Evolutionary conservation across 2,888 invertebrate genomes (phyloP).

Genomic region (Rhimphoctona megacephalus): DNA sequence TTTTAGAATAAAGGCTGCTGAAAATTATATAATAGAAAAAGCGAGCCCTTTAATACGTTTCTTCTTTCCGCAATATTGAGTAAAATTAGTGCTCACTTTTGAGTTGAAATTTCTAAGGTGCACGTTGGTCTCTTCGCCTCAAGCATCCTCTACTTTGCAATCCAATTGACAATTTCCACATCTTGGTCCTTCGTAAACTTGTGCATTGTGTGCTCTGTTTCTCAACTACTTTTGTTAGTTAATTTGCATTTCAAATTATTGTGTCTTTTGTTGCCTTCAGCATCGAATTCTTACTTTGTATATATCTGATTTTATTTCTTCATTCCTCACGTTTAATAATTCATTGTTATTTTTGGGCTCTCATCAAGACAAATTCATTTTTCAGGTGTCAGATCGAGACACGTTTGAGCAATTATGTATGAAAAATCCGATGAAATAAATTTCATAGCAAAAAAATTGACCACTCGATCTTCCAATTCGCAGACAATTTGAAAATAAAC

Average conservation of each 20-base stretch:
- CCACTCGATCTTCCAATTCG: neutral
- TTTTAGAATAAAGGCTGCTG: neutral
- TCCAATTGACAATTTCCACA: conserved; percentile 13
- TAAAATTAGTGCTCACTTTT: neutral
- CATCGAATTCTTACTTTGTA: neutral
- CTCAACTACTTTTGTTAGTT: neutral
- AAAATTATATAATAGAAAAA: neutral
- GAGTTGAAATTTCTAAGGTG: neutral
- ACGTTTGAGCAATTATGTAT: too few species aligned
- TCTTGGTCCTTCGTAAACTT: neutral
- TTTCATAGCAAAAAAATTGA: neutral
- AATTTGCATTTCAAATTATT: neutral
- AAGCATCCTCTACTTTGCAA: conserved; percentile 5
- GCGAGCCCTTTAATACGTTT: neutral
- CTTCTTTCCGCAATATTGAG: neutral
- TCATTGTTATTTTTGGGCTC: neutral
- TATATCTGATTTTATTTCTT: neutral
- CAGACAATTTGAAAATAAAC: neutral
- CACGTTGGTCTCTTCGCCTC: neutral
- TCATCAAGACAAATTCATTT: neutral
- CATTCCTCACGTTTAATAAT: neutral
- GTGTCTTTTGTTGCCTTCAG: neutral
- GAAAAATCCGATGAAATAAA: neutral
- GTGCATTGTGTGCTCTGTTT: neutral
- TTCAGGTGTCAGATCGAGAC: too few species aligned